A percentile compares a stretch with the other conserved stretches of the same genome.
These are phyloP conservation scores for Trematomus loennbergii DNA, from an alignment of 2,113 vertebrate species.

Conservation along the genomic window DNA sequence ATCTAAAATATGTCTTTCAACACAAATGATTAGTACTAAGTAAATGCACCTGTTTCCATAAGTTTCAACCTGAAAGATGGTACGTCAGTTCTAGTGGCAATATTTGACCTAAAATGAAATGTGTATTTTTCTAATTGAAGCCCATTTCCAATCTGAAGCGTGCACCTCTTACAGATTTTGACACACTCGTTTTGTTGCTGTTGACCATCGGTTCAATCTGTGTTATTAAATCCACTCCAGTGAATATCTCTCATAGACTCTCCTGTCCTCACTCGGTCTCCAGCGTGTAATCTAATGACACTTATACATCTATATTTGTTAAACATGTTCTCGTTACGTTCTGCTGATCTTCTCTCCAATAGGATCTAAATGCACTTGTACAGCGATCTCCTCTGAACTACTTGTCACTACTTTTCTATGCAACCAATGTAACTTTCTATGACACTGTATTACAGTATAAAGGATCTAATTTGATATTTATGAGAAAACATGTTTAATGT, in stretches of 20 bases:
- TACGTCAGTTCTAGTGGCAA: not conserved
- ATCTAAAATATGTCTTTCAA: not conserved
- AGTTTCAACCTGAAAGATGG: not conserved
- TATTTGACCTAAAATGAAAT: not conserved
- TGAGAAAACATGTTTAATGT: constrained; percentile 85
- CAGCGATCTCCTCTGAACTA: constrained; percentile 11
- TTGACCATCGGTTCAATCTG: not conserved
- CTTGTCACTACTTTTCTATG: constrained; percentile 88
- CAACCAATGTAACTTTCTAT: constrained; percentile 84
- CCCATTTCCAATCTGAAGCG: not conserved
- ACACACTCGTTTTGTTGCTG: not conserved
- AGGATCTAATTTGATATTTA: constrained; percentile 96
- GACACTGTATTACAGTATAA: constrained; percentile 86
- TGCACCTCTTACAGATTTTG: not conserved
- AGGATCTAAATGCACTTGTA: constrained; percentile 58
- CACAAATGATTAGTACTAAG: not conserved
- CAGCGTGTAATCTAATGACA: too few species aligned
- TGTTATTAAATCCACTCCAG: not conserved
- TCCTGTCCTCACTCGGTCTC: too few species aligned
- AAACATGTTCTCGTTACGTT: not conserved
- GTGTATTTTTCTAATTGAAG: not conserved
- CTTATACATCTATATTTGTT: too few species aligned
- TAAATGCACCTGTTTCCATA: not conserved
- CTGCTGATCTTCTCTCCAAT: constrained; percentile 47
- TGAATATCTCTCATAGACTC: not conserved